A percentile compares a stretch with the other conserved stretches of the same genome.
phyloP scores from a whole-genome alignment of 2,113 vertebrate species.

The Cnemophilus loriae region DNA sequence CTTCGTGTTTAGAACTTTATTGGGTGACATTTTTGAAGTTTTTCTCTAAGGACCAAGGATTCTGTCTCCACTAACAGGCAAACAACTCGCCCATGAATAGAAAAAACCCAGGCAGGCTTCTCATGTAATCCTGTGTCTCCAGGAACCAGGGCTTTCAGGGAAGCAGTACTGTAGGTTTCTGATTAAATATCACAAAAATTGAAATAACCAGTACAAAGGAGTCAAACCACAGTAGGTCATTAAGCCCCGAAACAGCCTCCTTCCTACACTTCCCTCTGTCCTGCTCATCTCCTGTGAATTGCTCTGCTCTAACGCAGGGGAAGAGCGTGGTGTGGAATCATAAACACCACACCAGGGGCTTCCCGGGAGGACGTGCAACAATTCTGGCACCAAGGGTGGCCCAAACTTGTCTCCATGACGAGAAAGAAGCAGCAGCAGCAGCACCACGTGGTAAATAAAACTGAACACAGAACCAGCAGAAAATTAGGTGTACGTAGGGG shows the following conservation, averaged over 20 bases:
- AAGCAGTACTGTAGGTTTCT: neutral
- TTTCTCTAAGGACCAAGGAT: neutral
- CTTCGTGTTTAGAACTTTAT: neutral
- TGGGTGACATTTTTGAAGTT: neutral
- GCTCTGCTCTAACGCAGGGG: rapidly evolving
- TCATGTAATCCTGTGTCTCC: neutral
- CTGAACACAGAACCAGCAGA: neutral
- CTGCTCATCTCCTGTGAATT: neutral
- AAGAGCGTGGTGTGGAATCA: neutral
- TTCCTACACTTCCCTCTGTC: neutral
- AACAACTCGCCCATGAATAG: neutral
- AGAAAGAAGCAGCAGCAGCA: neutral
- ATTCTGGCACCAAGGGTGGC: neutral
- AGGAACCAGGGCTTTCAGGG: neutral
- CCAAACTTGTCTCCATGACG: neutral
- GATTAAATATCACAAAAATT: neutral
- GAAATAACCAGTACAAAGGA: neutral
- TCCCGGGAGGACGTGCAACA: neutral
- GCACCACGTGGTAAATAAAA: neutral
- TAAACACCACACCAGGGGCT: neutral
- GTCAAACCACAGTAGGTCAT: neutral
- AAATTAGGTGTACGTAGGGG: neutral
- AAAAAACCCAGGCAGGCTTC: neutral
- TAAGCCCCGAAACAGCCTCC: neutral
- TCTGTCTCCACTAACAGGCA: neutral